A percentile compares a stretch with the other conserved stretches of the same genome.
phyloP scores from a whole-genome alignment of 2,888 invertebrate species.

The Noctua comes region DNA sequence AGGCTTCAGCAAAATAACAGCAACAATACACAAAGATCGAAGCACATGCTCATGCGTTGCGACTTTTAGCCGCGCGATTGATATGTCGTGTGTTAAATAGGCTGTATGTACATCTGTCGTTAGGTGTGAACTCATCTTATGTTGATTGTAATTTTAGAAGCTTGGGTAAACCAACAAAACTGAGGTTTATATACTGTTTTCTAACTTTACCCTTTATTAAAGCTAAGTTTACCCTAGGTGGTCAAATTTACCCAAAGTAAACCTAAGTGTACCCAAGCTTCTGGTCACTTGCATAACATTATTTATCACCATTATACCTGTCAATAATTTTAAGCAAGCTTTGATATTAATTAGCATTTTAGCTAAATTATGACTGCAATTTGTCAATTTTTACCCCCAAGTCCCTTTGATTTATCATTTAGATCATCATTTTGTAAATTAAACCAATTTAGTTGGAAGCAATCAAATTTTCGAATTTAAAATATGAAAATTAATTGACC shows the following conservation, averaged over 20 bases:
- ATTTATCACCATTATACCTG: constrained; percentile 2
- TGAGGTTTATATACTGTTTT: not conserved
- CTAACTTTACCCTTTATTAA: not conserved
- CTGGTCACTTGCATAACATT: not conserved
- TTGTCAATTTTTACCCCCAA: not conserved
- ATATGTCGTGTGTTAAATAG: constrained; percentile 50
- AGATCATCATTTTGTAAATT: not conserved
- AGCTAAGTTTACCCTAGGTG: not conserved
- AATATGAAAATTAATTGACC: not conserved
- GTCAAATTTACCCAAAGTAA: not conserved
- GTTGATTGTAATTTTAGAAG: constrained; percentile 15
- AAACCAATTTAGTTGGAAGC: not conserved
- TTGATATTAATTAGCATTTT: constrained; percentile 32
- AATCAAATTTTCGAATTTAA: too few species aligned
- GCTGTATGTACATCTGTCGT: constrained; percentile 54
- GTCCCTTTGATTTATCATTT: not conserved
- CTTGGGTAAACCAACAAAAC: constrained; percentile 11
- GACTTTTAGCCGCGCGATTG: constrained; percentile 50
- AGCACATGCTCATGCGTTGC: constrained; percentile 68
- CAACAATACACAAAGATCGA: constrained; percentile 51
- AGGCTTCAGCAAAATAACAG: constrained; percentile 34
- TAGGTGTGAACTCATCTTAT: constrained; percentile 17
- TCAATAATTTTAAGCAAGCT: constrained; percentile 46
- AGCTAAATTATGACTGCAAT: constrained; percentile 20
- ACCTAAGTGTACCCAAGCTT: constrained; percentile 20